Percentiles rank a stretch among this genome's conserved stretches.
Evolutionary conservation across 2,888 invertebrate genomes (phyloP).

Genomic region (Chromoteleia sp.): DNA sequence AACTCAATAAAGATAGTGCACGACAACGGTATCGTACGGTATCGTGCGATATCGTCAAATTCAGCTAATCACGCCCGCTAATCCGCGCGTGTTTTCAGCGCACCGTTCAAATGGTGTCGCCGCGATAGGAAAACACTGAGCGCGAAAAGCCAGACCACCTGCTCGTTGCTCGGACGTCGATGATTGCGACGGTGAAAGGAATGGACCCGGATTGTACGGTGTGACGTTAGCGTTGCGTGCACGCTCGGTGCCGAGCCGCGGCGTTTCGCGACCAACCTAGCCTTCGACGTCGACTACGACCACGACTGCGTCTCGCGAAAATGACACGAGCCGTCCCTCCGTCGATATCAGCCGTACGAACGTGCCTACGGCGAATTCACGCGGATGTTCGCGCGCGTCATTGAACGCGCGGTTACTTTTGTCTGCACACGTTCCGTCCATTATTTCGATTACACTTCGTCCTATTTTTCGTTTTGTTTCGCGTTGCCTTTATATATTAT

Average conservation of each 20-base stretch:
- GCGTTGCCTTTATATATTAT: neutral
- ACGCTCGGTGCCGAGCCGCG: constrained; percentile 29
- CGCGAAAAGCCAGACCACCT: constrained; percentile 45
- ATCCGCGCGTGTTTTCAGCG: neutral
- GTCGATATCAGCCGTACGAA: constrained; percentile 10
- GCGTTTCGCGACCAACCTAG: constrained; percentile 19
- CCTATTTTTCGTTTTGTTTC: neutral
- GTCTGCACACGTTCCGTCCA: constrained; percentile 15
- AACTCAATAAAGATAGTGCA: constrained; percentile 32
- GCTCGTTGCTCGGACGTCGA: constrained; percentile 30
- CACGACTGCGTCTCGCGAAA: constrained; percentile 8
- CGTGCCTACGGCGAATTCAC: constrained; percentile 35
- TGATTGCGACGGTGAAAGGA: constrained; percentile 59
- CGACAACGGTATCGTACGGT: constrained; percentile 13
- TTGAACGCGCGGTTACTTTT: constrained; percentile 19
- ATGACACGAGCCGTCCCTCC: constrained; percentile 18
- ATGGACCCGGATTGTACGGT: constrained; percentile 30
- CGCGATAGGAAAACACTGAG: neutral
- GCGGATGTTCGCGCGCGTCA: constrained; percentile 39
- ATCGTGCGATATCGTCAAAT: constrained; percentile 1
- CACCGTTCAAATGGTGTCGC: neutral
- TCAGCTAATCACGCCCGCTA: constrained; percentile 17
- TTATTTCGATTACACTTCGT: neutral
- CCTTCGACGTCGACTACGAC: constrained; percentile 33
- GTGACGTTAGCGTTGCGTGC: constrained; percentile 40